Evolutionary conservation across 2,888 invertebrate genomes (phyloP), one percentile per base, ranked within the genome.

Genomic region (Troides aeacus): DNA sequence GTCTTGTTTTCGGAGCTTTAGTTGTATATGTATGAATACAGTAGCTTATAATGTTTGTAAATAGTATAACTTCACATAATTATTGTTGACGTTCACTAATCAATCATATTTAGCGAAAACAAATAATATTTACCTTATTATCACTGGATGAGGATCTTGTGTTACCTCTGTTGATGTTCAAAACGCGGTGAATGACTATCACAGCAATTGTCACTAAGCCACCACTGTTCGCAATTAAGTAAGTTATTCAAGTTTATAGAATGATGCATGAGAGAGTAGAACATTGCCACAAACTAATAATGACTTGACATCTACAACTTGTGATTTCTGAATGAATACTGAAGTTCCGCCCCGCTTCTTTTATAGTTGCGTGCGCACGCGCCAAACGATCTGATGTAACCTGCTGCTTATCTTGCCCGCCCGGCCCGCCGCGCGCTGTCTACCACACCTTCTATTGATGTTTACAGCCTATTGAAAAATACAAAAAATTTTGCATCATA

Each of bases 191-290:
- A 89, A 86, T 91, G 89, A 79, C 90, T 88, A 77, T 88, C 87
- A 82, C 92, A 89, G 87, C 86, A 90, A 82, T 92, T 90, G 81
- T 92, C 92, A 92, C 91, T 90, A 79, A 89, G 86, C 92, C 92
- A 92, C 90, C 87, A 88, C 87, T 90, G 90, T 87, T 89, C 89
- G 87, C 86, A 84, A 79, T 85, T 82, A 62, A 81, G 80, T 81
- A 85, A 83, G 77, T 80, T 84, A 80, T 83, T 85, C 78, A 84
- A 82, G 78, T 81, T 81, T 79, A 82, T 80, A 81, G 81, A 78
- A 81, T 84, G 78, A 88, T 86, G 80, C 90, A 90, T 88, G 89
- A 83, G 87, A 86, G 86, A 86, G 90, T 84, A 86, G 88, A 90
- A 84, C 92, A 92, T 92, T 91, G 89, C 92, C 90, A 92, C 92